These are phyloP conservation scores for Plumapathes pennacea DNA, from an alignment of 92 coral and sea anemone species.

Conservation along the genomic window DNA sequence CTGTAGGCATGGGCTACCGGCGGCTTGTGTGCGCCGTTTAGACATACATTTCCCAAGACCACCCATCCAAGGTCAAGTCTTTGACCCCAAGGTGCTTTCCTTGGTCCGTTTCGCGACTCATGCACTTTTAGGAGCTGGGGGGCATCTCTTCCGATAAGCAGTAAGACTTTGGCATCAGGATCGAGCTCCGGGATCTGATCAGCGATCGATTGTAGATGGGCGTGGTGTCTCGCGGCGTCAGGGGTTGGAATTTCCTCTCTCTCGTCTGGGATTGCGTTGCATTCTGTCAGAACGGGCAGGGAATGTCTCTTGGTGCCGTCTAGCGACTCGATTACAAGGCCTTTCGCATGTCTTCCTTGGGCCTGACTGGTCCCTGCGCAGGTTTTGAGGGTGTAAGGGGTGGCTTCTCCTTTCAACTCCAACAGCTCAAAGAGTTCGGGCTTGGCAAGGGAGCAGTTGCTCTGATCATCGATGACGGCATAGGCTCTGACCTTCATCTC, in stretches of 20 bases:
- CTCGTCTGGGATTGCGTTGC: slow-evolving; percentile 23
- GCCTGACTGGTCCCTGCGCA: not conserved
- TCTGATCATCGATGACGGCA: slow-evolving; percentile 18
- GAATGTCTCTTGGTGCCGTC: slow-evolving; percentile 8
- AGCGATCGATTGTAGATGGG: slow-evolving; percentile 19
- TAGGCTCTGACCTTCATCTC: slow-evolving; percentile 1
- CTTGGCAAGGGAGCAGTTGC: slow-evolving; percentile 24
- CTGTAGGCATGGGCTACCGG: no score
- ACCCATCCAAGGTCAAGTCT: no score
- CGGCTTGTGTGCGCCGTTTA: no score
- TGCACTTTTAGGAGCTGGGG: slow-evolving; percentile 51
- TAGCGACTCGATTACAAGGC: slow-evolving; percentile 23
- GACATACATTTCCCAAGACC: no score
- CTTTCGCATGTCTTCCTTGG: slow-evolving; percentile 11
- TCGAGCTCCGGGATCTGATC: slow-evolving; percentile 24
- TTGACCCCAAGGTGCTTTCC: no score
- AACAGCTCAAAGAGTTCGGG: slow-evolving; percentile 5
- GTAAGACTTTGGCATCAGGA: slow-evolving; percentile 19
- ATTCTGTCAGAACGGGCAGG: slow-evolving; percentile 13
- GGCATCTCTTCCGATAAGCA: slow-evolving; percentile 43
- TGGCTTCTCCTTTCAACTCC: slow-evolving; percentile 3
- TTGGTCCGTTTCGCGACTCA: slow-evolving; percentile 40
- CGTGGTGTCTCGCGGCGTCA: slow-evolving; percentile 17
- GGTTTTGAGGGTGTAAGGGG: slow-evolving; percentile 14
- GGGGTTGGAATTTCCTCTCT: slow-evolving; percentile 31